Percentiles rank a stretch among this genome's conserved stretches.
Evolutionary conservation across 2,113 vertebrate species (phyloP).

Genomic region (Lamprologus sp.): DNA sequence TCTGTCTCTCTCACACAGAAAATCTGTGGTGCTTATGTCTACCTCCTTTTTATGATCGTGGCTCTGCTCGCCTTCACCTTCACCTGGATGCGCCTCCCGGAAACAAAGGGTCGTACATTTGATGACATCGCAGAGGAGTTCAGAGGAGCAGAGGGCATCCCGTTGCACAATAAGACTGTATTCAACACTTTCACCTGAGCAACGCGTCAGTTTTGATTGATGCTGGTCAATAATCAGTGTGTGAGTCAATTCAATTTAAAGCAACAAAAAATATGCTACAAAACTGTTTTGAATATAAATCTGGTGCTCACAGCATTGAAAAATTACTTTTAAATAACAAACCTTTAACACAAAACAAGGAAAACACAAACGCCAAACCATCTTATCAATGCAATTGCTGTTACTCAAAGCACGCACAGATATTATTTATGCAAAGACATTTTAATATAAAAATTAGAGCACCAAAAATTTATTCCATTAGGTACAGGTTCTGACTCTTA

Average conservation of each 20-base stretch:
- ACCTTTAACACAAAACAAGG: accelerated
- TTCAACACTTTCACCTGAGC: conserved; percentile 72
- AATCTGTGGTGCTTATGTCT: conserved; percentile 65
- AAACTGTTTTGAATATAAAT: neutral
- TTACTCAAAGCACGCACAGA: neutral
- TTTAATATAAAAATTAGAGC: neutral
- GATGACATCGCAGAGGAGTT: conserved; percentile 74
- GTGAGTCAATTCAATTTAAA: neutral
- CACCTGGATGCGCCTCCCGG: conserved; percentile 66
- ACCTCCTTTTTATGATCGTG: conserved; percentile 68
- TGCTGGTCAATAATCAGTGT: neutral
- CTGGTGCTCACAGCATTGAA: neutral
- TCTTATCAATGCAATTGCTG: neutral
- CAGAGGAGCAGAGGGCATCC: conserved; percentile 62
- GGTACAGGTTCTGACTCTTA: neutral
- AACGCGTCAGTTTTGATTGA: neutral
- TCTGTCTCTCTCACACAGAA: conserved; percentile 47
- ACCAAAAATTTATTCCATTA: too few species aligned
- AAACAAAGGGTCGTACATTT: conserved; percentile 74
- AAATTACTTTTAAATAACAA: accelerated
- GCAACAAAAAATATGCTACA: neutral
- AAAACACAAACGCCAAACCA: neutral
- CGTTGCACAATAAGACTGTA: conserved; percentile 56
- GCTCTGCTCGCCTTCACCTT: conserved; percentile 62
- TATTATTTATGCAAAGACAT: neutral